Conservation (phyloP, 1,140 invertebrate genomes). For the Limonius californicus region DNA sequence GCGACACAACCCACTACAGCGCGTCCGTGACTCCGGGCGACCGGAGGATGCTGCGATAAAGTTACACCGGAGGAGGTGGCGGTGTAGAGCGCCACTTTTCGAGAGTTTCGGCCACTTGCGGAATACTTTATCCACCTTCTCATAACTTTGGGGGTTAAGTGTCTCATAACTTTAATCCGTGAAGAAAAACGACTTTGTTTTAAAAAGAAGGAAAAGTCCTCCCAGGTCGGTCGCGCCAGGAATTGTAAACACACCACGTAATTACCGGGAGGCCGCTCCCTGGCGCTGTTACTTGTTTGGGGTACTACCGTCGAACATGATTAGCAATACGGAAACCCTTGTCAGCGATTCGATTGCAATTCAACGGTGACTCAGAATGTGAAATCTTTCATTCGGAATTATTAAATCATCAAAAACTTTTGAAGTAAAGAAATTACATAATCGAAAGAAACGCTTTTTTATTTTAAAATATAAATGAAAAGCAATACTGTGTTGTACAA, state of each 20-base stretch:
- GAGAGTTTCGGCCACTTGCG: constrained; percentile 12
- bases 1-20: constrained; percentile 26
- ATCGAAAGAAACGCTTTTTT: too few relatives aligned
- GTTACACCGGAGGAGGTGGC: constrained; percentile 6
- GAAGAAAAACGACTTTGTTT: constrained; percentile 11
- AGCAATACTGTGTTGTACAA: too few relatives aligned
- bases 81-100: constrained; percentile 4
- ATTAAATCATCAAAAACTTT: too few relatives aligned
- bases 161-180: constrained; percentile 8
- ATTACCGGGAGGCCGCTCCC: not conserved
- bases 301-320: not conserved
- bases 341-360: too few relatives aligned
- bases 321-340: too few relatives aligned
- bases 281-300: not conserved
- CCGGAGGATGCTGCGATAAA: constrained; percentile 8
- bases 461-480: too few relatives aligned
- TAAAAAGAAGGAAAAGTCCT: not conserved
- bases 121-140: constrained; percentile 13
- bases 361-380: too few relatives aligned
- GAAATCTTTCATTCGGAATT: too few relatives aligned
- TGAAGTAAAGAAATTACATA: too few relatives aligned
- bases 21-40: constrained; percentile 8
- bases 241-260: constrained; percentile 11
- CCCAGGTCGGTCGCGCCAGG: not conserved
- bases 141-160: constrained; percentile 6